Percentiles rank a stretch among this genome's conserved stretches.
Evolutionary conservation across 2,113 vertebrate species (phyloP).

Genomic region (Lophotis ruficrista): DNA sequence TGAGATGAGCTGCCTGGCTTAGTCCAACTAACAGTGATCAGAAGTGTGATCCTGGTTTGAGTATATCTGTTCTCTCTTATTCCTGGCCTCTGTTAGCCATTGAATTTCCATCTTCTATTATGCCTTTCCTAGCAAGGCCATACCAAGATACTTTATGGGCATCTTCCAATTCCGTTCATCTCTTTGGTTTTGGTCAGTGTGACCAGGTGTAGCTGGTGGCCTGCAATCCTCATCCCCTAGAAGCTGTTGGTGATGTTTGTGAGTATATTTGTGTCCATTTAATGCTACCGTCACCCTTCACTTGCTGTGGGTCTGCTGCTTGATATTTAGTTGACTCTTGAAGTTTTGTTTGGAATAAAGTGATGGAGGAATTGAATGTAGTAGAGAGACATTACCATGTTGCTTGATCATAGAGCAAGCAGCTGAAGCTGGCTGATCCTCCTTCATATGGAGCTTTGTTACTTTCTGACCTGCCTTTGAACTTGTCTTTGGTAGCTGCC

Average conservation of each 20-base stretch:
- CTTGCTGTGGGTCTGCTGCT: neutral
- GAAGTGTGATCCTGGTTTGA: neutral
- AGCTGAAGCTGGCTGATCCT: neutral
- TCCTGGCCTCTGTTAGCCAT: neutral
- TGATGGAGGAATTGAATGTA: neutral
- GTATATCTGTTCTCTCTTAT: neutral
- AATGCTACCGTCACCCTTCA: neutral
- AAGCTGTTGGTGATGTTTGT: neutral
- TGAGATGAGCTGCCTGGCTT: neutral
- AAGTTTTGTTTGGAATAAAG: neutral
- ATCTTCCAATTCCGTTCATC: neutral
- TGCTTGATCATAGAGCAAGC: neutral
- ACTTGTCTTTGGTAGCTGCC: neutral
- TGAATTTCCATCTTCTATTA: neutral
- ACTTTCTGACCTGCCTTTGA: constrained; percentile 41
- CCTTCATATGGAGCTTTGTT: neutral
- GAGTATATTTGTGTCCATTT: neutral
- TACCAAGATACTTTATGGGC: neutral
- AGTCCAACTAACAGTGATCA: neutral
- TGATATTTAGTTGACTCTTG: neutral
- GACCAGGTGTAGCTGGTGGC: neutral
- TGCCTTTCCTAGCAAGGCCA: neutral
- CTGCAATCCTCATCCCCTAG: neutral
- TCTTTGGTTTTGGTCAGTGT: neutral
- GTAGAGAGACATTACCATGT: neutral